Conservation (phyloP, 2,888 invertebrate species). For the Mechanitis messenoides region DNA sequence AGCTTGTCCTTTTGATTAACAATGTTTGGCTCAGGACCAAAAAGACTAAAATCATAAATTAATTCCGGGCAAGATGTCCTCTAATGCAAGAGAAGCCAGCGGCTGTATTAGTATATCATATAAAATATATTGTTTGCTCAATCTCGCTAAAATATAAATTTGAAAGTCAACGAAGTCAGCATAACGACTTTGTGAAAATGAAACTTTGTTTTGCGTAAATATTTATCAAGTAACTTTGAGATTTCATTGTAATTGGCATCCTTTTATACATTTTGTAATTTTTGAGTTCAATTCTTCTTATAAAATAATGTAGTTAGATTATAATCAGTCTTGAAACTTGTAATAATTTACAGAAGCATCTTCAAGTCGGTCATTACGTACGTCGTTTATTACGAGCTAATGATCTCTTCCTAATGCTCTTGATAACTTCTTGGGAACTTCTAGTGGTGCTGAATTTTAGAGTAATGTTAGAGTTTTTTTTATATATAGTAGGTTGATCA, state of each 20-base stretch:
- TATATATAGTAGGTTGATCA: too few species aligned
- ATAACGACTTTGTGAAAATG: slow-evolving; percentile 31
- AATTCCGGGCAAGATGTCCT: too few species aligned
- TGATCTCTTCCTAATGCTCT: slow-evolving; percentile 20
- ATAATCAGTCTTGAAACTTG: background rate
- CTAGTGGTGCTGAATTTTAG: slow-evolving; percentile 4
- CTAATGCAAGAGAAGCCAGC: too few species aligned
- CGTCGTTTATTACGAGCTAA: slow-evolving; percentile 23
- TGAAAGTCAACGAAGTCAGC: slow-evolving; percentile 28
- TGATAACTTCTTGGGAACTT: slow-evolving; percentile 18
- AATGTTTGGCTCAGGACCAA: too few species aligned
- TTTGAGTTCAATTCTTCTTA: background rate
- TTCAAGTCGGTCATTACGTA: slow-evolving; percentile 24
- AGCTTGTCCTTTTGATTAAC: too few species aligned
- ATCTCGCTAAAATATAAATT: slow-evolving; percentile 18
- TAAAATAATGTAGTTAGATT: background rate
- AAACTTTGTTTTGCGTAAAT: slow-evolving; percentile 27
- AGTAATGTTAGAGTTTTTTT: background rate
- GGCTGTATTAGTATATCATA: background rate
- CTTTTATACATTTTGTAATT: slow-evolving; percentile 8
- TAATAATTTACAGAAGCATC: slow-evolving; percentile 18
- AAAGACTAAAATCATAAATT: too few species aligned
- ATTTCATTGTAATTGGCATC: slow-evolving; percentile 22
- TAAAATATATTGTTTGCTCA: background rate
- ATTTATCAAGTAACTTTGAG: slow-evolving; percentile 23